Evolutionary conservation across 2,888 invertebrate genomes (phyloP).

Genomic region (Nemotelus pantherinus): DNA sequence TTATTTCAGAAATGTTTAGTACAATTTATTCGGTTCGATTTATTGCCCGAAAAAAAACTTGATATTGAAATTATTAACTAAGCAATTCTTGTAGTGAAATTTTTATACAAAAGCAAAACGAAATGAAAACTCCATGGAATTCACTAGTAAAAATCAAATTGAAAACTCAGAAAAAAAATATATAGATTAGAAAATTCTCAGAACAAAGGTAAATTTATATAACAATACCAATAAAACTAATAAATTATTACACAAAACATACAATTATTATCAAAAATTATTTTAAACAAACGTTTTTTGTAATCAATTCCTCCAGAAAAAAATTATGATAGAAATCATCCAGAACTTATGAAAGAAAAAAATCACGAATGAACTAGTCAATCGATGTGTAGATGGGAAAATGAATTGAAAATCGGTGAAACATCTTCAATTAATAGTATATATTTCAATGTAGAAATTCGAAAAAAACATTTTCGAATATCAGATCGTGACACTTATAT

Average conservation of each 20-base stretch:
- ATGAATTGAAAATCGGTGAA: not conserved
- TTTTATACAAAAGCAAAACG: conserved; percentile 49
- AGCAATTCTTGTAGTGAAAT: conserved; percentile 42
- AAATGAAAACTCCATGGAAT: not conserved
- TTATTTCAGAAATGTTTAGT: not conserved
- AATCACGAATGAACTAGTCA: not conserved
- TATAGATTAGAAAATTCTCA: conserved; percentile 37
- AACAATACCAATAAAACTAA: conserved; percentile 27
- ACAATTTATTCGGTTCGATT: conserved; percentile 48
- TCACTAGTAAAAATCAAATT: no score
- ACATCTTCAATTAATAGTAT: no score
- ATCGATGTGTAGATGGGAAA: not conserved
- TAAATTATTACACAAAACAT: not conserved
- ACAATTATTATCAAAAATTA: no score
- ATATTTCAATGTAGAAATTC: no score
- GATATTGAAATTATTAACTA: conserved; percentile 3
- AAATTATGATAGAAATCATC: not conserved
- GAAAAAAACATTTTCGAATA: no score
- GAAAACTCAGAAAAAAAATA: not conserved
- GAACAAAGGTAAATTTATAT: conserved; percentile 36
- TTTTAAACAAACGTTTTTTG: no score
- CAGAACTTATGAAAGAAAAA: conserved; percentile 18
- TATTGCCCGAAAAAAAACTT: conserved; percentile 45
- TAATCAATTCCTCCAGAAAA: no score
- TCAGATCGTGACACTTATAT: no score